Percentiles rank a stretch among this genome's conserved stretches.
Evolutionary conservation across 1,140 invertebrate genomes (phyloP).

Genomic region (Homalodisca vitripennis): DNA sequence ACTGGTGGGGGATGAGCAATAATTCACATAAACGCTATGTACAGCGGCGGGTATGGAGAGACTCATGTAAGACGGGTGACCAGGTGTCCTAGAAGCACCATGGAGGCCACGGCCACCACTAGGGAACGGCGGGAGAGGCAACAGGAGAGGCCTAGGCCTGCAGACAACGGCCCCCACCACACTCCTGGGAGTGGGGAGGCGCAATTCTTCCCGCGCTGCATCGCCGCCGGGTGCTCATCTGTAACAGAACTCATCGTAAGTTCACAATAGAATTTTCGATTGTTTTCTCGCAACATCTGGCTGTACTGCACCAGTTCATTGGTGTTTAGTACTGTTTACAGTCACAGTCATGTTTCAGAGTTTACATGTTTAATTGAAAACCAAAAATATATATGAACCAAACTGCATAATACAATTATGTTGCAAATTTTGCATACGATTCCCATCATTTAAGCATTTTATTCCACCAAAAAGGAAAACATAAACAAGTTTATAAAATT

Average conservation of each 20-base stretch:
- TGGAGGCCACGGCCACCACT: conserved; percentile 30
- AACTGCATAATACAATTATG: background rate
- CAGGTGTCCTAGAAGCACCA: conserved; percentile 33
- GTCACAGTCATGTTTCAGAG: background rate
- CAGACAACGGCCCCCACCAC: conserved; percentile 52
- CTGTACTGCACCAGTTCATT: too few species aligned
- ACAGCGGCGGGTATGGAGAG: conserved; percentile 4
- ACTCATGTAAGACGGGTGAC: conserved; percentile 38
- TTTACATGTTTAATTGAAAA: background rate
- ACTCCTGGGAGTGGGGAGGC: conserved; percentile 53
- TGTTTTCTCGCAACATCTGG: background rate
- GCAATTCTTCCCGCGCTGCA: conserved; percentile 55
- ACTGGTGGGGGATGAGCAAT: conserved; percentile 5
- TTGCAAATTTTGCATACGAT: background rate
- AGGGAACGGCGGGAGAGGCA: conserved; percentile 44
- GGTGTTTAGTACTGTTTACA: background rate
- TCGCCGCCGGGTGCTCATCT: conserved; percentile 57
- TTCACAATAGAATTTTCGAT: background rate
- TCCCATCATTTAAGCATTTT: too few species aligned
- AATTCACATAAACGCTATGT: conserved; percentile 21
- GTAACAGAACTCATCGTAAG: background rate
- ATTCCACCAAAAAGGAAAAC: too few species aligned
- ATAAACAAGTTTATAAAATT: too few species aligned
- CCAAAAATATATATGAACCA: background rate
- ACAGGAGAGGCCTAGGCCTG: conserved; percentile 50